These are phyloP conservation scores for Pseudanteris insignis DNA, from an alignment of 2,888 invertebrate species.

Conservation along the genomic window DNA sequence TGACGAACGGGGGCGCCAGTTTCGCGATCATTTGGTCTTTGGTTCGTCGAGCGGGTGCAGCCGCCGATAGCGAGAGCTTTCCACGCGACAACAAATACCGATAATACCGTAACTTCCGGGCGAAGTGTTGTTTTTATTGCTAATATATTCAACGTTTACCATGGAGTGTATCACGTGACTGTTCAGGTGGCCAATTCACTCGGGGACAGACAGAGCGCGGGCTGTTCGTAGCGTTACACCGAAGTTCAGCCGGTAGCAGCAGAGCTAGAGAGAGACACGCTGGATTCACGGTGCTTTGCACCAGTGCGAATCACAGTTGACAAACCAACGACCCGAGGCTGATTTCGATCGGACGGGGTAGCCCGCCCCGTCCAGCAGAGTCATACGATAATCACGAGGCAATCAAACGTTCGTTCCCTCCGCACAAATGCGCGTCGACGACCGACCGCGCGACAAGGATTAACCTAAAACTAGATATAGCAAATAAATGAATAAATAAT, in stretches of 20 bases:
- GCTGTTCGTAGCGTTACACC: conserved; percentile 46
- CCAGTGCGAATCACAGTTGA: conserved; percentile 8
- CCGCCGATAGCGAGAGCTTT: too few species aligned
- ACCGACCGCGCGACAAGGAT: too few species aligned
- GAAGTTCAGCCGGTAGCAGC: too few species aligned
- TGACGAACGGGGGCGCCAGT: conserved; percentile 3
- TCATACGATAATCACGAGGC: conserved; percentile 30
- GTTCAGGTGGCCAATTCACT: conserved; percentile 55
- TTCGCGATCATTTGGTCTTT: conserved; percentile 21
- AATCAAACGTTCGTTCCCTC: conserved; percentile 35
- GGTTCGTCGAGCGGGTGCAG: conserved; percentile 5
- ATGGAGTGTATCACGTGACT: conserved; percentile 56
- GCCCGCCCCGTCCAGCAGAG: conserved; percentile 12
- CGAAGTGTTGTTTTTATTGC: conserved; percentile 42
- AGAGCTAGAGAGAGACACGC: conserved; percentile 33
- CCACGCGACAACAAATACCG: too few species aligned
- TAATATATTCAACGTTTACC: conserved; percentile 49
- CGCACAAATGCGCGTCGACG: conserved; percentile 23
- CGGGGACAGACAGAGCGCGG: conserved; percentile 47
- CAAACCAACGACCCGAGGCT: conserved; percentile 7
- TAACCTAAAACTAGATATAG: too few species aligned
- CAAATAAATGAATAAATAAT: too few species aligned
- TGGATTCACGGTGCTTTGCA: too few species aligned
- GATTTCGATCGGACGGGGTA: conserved; percentile 5
- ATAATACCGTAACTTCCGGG: conserved; percentile 23